Percentiles rank a stretch among this genome's conserved stretches.
Evolutionary conservation across 30 jellyfish, hydroid and myxozoan genomes (phyloP).

Genomic region (Turritopsis rubra): DNA sequence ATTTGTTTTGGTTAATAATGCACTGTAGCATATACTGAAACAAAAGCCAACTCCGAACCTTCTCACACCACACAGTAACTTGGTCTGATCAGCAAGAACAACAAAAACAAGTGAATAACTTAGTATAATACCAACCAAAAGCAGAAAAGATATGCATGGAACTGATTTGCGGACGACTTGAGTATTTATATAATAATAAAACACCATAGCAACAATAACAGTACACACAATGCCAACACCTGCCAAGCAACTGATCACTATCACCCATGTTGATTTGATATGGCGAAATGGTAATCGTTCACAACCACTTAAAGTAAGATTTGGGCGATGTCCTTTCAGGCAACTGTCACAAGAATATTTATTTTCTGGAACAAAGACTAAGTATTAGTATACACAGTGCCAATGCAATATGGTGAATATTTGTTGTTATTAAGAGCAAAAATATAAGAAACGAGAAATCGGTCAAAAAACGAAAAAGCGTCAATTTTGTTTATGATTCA

Average conservation of each 20-base stretch:
- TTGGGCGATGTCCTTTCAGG: conserved; percentile 30
- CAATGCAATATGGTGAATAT: background rate
- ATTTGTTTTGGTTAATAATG: conserved; percentile 60
- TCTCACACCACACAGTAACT: conserved; percentile 41
- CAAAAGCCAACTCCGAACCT: conserved; percentile 80
- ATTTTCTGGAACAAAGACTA: background rate
- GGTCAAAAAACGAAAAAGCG: no score
- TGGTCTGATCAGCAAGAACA: conserved; percentile 52
- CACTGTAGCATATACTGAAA: conserved; percentile 64
- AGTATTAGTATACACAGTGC: no score
- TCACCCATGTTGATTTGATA: conserved; percentile 52
- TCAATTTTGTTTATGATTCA: no score
- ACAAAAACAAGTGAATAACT: conserved; percentile 51
- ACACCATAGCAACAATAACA: conserved; percentile 33
- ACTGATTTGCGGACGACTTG: conserved; percentile 68
- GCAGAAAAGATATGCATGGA: conserved; percentile 62
- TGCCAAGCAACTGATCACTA: conserved; percentile 41
- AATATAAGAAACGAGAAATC: no score
- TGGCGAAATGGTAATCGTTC: conserved; percentile 40
- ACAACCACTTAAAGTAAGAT: conserved; percentile 53
- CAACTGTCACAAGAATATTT: conserved; percentile 37
- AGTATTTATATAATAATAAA: conserved; percentile 50
- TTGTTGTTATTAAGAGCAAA: background rate
- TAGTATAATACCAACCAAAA: conserved; percentile 48
- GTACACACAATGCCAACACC: conserved; percentile 63